Base-by-base conservation (phyloP, 2,888 invertebrate genomes). In the Luperina nickerlii region DNA sequence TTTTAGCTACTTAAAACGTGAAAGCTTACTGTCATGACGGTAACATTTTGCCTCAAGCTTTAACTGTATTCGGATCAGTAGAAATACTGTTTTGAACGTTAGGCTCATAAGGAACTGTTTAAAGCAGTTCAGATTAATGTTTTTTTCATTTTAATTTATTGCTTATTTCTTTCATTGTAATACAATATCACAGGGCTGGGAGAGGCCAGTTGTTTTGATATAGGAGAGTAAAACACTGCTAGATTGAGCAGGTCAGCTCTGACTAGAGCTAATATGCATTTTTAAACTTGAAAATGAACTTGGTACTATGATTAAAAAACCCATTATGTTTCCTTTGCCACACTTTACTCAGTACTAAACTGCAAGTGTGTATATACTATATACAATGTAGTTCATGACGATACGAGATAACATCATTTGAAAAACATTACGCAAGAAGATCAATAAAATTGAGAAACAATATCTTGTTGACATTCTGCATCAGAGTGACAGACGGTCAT, bases 401-500 rank as follows among this genome's bases (percentile, higher is more conserved):
- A 57, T n/a, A 48, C 15, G 48, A 60, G 65, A 24, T 38, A 48
- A 77, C 15, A 45, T 60, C 6, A 51, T 51, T 68, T 65, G 8
- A 48, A 18, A 62, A 57, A 76, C 18, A 57, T 51, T 42, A 66
- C 45, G 45, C 45, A 45, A 45, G 13, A 45, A 45, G 45, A 13
- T 45, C 45, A 45, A 45, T 45, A 45, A 1, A 45, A 45, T 68
- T 76, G 13, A 48, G 8, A 62, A 66, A 65, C 18, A 57, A 42
- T 42, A 45, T 60, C 18, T 57, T 62, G 38, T 63, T 32, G 32
- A 32, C 18, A 77, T 62, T 24, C 42, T 42, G 6, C 27, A 18
- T 63, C 45, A 24, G 45, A 48, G 32, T 57, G 32, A 79, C 15
- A 20, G n/a, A 8, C 69, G 79, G 63, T 38, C 65, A 70, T 65